Evolutionary conservation across 2,888 invertebrate species (phyloP), one percentile per base, ranked within the genome.

Genomic region (Spilosoma lubricipeda): DNA sequence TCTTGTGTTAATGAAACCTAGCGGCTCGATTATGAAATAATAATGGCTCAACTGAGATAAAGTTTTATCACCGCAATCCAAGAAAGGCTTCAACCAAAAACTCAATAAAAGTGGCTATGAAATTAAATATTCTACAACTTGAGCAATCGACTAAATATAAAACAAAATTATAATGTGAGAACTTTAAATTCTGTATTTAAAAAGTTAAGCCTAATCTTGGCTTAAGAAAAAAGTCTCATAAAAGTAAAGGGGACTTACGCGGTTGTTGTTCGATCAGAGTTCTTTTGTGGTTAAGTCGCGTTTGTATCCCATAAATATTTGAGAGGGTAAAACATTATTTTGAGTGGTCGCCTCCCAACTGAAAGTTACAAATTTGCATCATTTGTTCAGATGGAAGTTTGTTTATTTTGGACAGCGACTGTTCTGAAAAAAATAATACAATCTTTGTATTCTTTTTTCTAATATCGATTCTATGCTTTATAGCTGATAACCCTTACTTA

Each of bases 121-220:
- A 77, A 82, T 80, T 74, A 68, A 77, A 79, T 77, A 74, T 77
- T 70, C 67, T 59, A 36, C 30, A 63, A 70, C n/a, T 75, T 77
- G 48, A 67, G 56, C 72, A 77, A 75, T 71, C 56, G 63, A 65
- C 69, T 70, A 27, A 70, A 80, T 52, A 80, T 76, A 70, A 77
- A 74, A 81, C 80, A 78, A 56, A 80, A 82, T n/a, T 76, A 74
- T 80, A 80, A 85, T 79, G 80, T 68, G 56, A 39, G 59, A 82
- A 84, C 73, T 85, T 82, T 68, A 74, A 78, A 56, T 71, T 72
- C 71, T 79, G 67, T 79, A 80, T 79, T 83, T 79, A 80, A 74
- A 77, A 85, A 83, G 75, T 85, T 83, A 5, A 67, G 18, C 52
- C 68, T 72, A 85, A 85, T 82, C 80, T 80, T 72, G 48, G 67